Percentiles rank a stretch among this genome's conserved stretches.
Evolutionary conservation across 2,888 invertebrate genomes (phyloP).

Genomic region (Acanthosepion lycidas): DNA sequence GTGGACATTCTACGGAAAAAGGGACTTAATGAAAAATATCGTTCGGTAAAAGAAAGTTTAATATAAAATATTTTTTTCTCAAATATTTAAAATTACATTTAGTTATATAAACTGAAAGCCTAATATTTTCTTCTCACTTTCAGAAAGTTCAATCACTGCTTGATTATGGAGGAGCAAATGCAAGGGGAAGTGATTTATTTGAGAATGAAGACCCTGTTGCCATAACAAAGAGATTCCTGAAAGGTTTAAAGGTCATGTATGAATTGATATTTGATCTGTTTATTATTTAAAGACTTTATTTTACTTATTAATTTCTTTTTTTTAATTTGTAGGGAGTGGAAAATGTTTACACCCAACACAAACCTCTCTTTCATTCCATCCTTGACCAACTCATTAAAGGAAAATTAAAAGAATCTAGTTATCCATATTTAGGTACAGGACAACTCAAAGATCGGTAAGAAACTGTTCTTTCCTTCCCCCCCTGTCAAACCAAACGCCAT

Average conservation of each 20-base stretch:
- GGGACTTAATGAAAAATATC: constrained; percentile 80
- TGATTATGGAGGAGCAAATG: constrained; percentile 89
- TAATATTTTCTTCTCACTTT: neutral
- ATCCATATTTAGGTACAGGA: constrained; percentile 85
- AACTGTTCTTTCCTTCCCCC: neutral
- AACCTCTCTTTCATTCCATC: constrained; percentile 90
- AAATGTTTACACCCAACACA: constrained; percentile 99
- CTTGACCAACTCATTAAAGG: constrained; percentile 93
- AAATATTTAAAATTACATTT: neutral
- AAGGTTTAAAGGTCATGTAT: constrained; percentile 81
- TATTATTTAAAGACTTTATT: neutral
- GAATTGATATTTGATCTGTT: neutral
- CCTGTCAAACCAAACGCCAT: neutral
- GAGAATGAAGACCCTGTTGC: constrained; percentile 88
- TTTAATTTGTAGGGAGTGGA: constrained; percentile 84
- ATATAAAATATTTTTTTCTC: neutral
- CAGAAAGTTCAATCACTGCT: constrained; percentile 81
- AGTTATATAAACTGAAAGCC: neutral
- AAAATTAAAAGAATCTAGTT: constrained; percentile 87
- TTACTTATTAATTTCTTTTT: neutral
- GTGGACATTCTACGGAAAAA: constrained; percentile 83
- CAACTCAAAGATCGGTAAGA: constrained; percentile 75
- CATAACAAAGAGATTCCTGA: constrained; percentile 87
- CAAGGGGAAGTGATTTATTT: constrained; percentile 87
- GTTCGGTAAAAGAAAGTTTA: constrained; percentile 68